These are phyloP conservation scores for Odontocerum albicorne DNA, from an alignment of 2,888 invertebrate genomes.

Conservation along the genomic window DNA sequence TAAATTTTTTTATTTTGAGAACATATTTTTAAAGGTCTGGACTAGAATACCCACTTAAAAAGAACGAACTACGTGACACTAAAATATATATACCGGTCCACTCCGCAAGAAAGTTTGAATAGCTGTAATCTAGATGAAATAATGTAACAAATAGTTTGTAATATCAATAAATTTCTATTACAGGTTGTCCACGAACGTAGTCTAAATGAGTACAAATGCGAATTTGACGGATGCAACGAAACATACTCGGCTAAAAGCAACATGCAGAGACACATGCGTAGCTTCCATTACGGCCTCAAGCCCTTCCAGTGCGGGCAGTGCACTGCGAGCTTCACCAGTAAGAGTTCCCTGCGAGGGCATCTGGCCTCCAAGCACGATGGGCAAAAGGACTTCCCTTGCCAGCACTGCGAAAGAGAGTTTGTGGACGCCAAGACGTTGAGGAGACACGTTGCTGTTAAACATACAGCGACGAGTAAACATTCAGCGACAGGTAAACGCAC, in stretches of 20 bases:
- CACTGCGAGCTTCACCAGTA: constrained; percentile 18
- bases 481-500: too few relatives aligned
- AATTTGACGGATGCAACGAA: constrained; percentile 16
- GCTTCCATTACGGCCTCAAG: constrained; percentile 24
- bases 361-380: constrained; percentile 5
- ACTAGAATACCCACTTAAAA: too few relatives aligned
- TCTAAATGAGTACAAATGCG: constrained; percentile 20
- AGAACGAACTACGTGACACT: too few relatives aligned
- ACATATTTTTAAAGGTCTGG: too few relatives aligned
- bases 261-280: constrained; percentile 25
- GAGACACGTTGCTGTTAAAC: not conserved
- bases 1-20: too few relatives aligned
- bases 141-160: too few relatives aligned
- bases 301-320: constrained; percentile 19
- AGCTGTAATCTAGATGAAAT: too few relatives aligned
- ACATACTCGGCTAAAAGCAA: constrained; percentile 21
- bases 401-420: constrained; percentile 6
- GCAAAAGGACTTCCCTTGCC: constrained; percentile 7
- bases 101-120: too few relatives aligned
- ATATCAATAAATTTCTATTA: too few relatives aligned
- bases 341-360: constrained; percentile 17
- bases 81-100: too few relatives aligned
- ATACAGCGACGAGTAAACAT: too few relatives aligned
- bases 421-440: constrained; percentile 10
- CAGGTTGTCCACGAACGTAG: constrained; percentile 18